Evolutionary conservation across 2,888 invertebrate species (phyloP), one percentile per base, ranked within the genome.

Genomic region (Agriopis marginaria): DNA sequence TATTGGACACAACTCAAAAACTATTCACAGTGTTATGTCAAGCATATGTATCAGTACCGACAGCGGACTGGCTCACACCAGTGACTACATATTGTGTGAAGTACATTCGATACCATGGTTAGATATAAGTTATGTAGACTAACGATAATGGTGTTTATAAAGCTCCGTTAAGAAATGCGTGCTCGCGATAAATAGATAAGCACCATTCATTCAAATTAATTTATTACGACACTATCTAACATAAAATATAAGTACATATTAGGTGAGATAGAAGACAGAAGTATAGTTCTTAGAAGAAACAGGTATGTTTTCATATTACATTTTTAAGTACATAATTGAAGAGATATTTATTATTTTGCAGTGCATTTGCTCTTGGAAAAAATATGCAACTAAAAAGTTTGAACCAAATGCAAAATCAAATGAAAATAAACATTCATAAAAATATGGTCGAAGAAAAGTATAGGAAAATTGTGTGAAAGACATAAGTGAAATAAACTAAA

Each of bases 1-100:
- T 85, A 82, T 82, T 82, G 83, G 84, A 85, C 89, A 89, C 92
- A 88, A 90, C 93, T 94, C 94, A 94, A 94, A 94, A 94, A 94
- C 94, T 94, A 94, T 94, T 94, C 94, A 94, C 94, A 93, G 90
- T 90, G 88, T 89, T 80, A 75, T 77, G 69, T 72, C 72, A 76
- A 77, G 76, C 77, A 76, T 76, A 73, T 76, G 75, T 65, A 61
- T 74, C 65, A 71, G 75, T 69, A 67, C 58, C 65, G 63, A 70
- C 69, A 79, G 79, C 82, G 73, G 75, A 84, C 85, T 88, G 87
- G 87, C 84, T 89, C 89, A 89, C 91, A 89, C 89, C 89, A 88
- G 89, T 89, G 87, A 88, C 88, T 81, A 75, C 75, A 73, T 70
- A 75, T 75, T 66, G 71, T 75, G 72, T 79, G 73, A 79, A 49